Percentiles rank a stretch among this genome's conserved stretches.
phyloP scores from a whole-genome alignment of 2,888 invertebrate species.

The Drosophila limbata region DNA sequence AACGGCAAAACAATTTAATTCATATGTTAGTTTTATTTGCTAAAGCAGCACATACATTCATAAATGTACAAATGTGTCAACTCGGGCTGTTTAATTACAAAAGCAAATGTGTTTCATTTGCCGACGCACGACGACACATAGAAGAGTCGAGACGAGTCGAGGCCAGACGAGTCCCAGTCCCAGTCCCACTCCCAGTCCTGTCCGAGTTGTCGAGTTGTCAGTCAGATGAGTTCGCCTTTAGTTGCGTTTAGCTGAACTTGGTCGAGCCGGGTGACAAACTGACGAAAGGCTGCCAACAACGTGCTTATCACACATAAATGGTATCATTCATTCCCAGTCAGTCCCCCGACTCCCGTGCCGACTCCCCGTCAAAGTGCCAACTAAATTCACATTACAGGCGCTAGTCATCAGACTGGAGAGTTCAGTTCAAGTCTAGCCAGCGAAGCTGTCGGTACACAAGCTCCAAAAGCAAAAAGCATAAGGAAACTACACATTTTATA shows the following conservation, averaged over 20 bases:
- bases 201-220: constrained; percentile 16
- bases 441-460: constrained; percentile 68
- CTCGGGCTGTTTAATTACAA: constrained; percentile 52
- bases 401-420: constrained; percentile 29
- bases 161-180: background rate
- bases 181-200: background rate
- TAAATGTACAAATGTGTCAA: constrained; percentile 19
- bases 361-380: constrained; percentile 4
- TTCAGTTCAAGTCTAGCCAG: constrained; percentile 70
- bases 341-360: background rate
- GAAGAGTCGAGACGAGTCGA: constrained; percentile 4
- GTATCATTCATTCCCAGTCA: constrained; percentile 4
- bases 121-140: constrained; percentile 11
- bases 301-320: constrained; percentile 41
- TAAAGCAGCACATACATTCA: background rate
- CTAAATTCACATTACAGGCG: constrained; percentile 40
- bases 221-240: constrained; percentile 18
- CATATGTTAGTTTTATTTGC: background rate
- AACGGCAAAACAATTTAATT: constrained; percentile 14
- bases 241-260: constrained; percentile 14
- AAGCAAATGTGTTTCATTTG: constrained; percentile 36
- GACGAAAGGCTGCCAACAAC: constrained; percentile 55
- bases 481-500: constrained; percentile 8
- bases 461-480: background rate
- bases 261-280: constrained; percentile 47